Evolutionary conservation across 2,113 vertebrate genomes (phyloP).

Genomic region (Symphodus melops): DNA sequence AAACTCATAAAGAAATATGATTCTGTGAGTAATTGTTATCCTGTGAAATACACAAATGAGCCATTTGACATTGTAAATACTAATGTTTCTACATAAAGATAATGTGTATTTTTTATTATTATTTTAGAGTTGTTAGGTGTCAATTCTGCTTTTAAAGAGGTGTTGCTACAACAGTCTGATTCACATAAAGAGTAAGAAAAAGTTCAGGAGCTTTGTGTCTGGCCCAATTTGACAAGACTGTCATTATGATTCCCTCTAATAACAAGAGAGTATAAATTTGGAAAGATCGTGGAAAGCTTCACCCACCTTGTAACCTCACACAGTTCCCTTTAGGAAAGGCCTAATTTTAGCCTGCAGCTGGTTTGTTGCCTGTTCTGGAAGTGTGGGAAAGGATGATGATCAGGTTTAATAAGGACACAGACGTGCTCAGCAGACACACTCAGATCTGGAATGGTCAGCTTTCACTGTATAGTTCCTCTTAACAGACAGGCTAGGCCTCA

Average conservation of each 20-base stretch:
- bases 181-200: neutral
- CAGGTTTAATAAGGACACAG: conserved; percentile 51
- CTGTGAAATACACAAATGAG: too few relatives aligned
- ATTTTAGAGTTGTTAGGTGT: too few relatives aligned
- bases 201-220: neutral
- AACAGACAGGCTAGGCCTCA: neutral
- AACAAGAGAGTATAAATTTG: conserved; percentile 6
- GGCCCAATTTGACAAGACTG: neutral
- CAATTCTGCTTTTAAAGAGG: too few relatives aligned
- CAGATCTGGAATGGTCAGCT: conserved; percentile 4
- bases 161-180: neutral
- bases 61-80: too few relatives aligned
- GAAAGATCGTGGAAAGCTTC: conserved; percentile 37
- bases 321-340: conserved; percentile 44
- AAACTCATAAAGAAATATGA: too few relatives aligned
- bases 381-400: conserved; percentile 31
- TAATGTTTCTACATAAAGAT: too few relatives aligned
- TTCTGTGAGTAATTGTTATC: too few relatives aligned
- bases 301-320: conserved; percentile 41
- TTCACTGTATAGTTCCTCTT: neutral
- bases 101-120: too few relatives aligned
- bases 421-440: conserved; percentile 15
- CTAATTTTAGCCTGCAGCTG: conserved; percentile 65
- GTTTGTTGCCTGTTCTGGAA: conserved; percentile 27
- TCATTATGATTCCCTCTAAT: conserved; percentile 23